Base-by-base conservation (phyloP, 2,888 invertebrate species). In the Choristoneura rosaceana region DNA sequence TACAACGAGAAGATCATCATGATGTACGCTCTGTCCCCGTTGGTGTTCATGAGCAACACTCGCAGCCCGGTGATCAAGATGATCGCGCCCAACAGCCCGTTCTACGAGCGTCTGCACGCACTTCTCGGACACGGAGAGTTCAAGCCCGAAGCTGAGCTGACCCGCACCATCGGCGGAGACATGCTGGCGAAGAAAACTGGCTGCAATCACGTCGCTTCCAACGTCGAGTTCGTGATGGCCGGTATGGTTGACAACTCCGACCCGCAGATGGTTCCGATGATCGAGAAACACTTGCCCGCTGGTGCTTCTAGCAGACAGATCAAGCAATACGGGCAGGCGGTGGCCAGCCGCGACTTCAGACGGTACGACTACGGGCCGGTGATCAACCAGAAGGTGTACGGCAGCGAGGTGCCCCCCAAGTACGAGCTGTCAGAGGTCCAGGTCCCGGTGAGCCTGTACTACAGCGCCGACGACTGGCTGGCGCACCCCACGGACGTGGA, bases 401-500 rank as follows among this genome's bases (percentile, higher is more conserved):
- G 92, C 4, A 80, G 79, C 38, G 76, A 75, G 10, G 76, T 81
- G 76, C 89, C 94, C 0, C 91, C 93, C 0, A 86, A 83, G 55
- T 94, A 91, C 84, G 83, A 92, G 69, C 79, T 94, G 80, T 78
- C 84, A 12, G 82, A 87, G 52, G 93, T 94, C n/a, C 80, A 79
- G 34, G 87, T 84, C 0, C 94, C 95, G 0, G 91, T 94, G 25
- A 83, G 83, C 1, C 78, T 95, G 64, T 92, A 89, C 85, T 89
- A 87, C 83, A 89, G 90, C 71, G 87, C 88, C 15, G 95, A 96
- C 62, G 97, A 97, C 87, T 96, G 96, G 95, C 87, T 97, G 65
- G 95, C 96, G 17, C 90, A 94, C 73, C 94, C 95, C 60, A 86
- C 87, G 79, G 96, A 96, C 76, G 96, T 96, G 0, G 84, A 93